phyloP scores from a whole-genome alignment of 1,140 invertebrate species.

The Sycobia sp. region DNA sequence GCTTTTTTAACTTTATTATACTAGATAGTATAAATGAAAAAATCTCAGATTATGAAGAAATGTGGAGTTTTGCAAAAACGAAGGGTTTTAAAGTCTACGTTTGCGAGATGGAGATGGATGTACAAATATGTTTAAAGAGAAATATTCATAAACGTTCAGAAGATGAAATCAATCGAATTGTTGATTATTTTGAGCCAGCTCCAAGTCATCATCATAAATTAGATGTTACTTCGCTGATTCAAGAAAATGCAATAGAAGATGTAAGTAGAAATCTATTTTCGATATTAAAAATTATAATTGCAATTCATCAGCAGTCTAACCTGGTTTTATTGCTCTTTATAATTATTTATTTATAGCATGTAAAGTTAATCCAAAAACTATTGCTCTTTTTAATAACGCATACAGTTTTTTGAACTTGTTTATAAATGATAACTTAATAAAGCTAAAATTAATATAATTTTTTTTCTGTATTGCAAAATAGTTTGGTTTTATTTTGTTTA shows the following conservation, averaged over 20 bases:
- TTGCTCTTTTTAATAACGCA: too few relatives aligned
- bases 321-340: too few relatives aligned
- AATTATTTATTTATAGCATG: too few relatives aligned
- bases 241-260: slow-evolving; percentile 76
- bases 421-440: too few relatives aligned
- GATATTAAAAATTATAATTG: too few relatives aligned
- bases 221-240: slow-evolving; percentile 80
- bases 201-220: slow-evolving; percentile 71
- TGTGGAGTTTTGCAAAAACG: slow-evolving; percentile 85
- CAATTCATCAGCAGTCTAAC: too few relatives aligned
- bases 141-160: slow-evolving; percentile 84
- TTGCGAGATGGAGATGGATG: slow-evolving; percentile 84
- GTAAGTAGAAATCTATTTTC: slow-evolving; percentile 53
- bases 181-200: slow-evolving; percentile 78
- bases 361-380: too few relatives aligned
- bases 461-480: too few relatives aligned
- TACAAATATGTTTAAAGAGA: slow-evolving; percentile 75
- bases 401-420: too few relatives aligned
- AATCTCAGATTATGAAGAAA: slow-evolving; percentile 81
- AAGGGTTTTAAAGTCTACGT: slow-evolving; percentile 90
- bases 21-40: slow-evolving; percentile 87
- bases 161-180: slow-evolving; percentile 79
- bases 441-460: too few relatives aligned
- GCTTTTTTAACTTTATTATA: slow-evolving; percentile 92
- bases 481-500: too few relatives aligned